These are phyloP conservation scores for Anas capensis DNA, from an alignment of 2,797 vertebrate species.

Conservation along the genomic window DNA sequence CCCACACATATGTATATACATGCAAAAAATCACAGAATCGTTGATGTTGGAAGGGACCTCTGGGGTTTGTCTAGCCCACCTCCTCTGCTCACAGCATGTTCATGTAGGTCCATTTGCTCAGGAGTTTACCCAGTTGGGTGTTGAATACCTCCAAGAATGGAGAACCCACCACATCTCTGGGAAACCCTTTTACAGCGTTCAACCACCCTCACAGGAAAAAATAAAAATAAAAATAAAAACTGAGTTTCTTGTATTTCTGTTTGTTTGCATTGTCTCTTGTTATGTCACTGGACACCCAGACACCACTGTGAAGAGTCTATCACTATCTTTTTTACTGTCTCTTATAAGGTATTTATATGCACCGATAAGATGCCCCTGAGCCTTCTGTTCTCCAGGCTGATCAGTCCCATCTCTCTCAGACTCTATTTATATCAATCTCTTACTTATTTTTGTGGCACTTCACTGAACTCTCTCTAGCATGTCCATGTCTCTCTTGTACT, in stretches of 20 bases:
- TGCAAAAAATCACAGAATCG: neutral
- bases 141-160: neutral
- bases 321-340: neutral
- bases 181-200: neutral
- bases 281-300: neutral
- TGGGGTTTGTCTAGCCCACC: neutral
- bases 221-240: neutral
- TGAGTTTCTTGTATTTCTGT: neutral
- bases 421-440: neutral
- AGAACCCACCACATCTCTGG: neutral
- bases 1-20: neutral
- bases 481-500: rapidly evolving
- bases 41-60: neutral
- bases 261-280: neutral
- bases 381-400: neutral
- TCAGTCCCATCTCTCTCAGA: neutral
- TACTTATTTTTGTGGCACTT: neutral
- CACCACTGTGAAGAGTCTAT: neutral
- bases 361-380: neutral
- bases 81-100: neutral
- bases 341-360: neutral
- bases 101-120: neutral
- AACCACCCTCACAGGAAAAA: neutral
- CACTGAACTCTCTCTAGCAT: neutral
- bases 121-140: neutral